Evolutionary conservation across 2,888 invertebrate genomes (phyloP).

Genomic region (Griposia aprilina): DNA sequence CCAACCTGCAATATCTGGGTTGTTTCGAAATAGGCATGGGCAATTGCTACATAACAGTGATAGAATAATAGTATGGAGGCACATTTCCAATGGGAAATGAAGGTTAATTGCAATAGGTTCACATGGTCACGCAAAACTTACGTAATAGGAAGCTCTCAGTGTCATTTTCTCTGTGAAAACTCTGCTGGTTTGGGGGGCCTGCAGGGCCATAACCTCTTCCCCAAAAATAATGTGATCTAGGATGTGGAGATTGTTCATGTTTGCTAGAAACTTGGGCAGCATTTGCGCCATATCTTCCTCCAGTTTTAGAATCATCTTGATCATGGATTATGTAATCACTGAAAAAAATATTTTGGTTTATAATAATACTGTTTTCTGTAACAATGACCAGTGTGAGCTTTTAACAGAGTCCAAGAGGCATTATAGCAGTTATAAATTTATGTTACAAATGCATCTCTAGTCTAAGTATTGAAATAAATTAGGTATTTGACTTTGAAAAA

Average conservation of each 20-base stretch:
- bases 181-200: constrained; percentile 67
- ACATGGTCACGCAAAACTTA: constrained; percentile 67
- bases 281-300: constrained; percentile 18
- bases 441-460: neutral
- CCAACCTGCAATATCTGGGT: neutral
- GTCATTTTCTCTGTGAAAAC: constrained; percentile 38
- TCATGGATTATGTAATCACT: constrained; percentile 4
- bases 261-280: neutral
- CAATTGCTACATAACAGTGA: neutral
- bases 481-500: neutral
- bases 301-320: constrained; percentile 1
- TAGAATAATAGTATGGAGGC: neutral
- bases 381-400: neutral
- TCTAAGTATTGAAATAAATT: neutral
- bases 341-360: constrained; percentile 23
- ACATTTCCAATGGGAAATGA: neutral
- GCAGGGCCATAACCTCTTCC: constrained; percentile 74
- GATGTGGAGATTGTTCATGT: constrained; percentile 20
- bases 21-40: neutral
- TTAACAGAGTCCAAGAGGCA: neutral
- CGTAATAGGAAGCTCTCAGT: constrained; percentile 73
- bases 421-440: neutral
- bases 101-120: neutral
- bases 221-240: constrained; percentile 57
- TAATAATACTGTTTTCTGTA: neutral